phyloP scores from a whole-genome alignment of 2,888 invertebrate genomes.

The Lasiommata megera region DNA sequence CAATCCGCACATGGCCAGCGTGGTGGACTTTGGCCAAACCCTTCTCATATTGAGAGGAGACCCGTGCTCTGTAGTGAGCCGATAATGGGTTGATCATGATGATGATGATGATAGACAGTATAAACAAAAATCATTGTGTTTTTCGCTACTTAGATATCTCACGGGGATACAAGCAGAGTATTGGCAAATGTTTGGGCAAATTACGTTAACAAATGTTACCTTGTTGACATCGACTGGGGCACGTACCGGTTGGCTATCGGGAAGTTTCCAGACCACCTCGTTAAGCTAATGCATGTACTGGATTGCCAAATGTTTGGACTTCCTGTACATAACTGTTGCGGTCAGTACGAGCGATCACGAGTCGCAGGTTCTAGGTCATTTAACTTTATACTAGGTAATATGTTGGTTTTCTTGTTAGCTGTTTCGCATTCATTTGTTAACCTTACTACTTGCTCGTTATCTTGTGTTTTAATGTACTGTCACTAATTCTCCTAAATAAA shows the following conservation, averaged over 20 bases:
- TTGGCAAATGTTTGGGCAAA: background rate
- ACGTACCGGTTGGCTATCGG: slow-evolving; percentile 12
- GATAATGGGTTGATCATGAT: too few relatives aligned
- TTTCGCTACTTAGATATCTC: too few relatives aligned
- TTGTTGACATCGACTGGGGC: background rate
- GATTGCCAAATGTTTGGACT: slow-evolving; percentile 26
- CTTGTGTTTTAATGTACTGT: too few relatives aligned
- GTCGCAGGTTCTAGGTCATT: background rate
- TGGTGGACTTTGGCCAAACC: too few relatives aligned
- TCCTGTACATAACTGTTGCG: slow-evolving; percentile 13
- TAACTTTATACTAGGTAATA: background rate
- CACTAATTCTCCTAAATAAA: too few relatives aligned
- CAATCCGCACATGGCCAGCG: too few relatives aligned
- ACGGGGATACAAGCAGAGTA: background rate
- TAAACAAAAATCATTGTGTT: too few relatives aligned
- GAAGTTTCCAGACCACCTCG: slow-evolving; percentile 24
- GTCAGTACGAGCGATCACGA: background rate
- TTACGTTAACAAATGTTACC: slow-evolving; percentile 2
- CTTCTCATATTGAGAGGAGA: too few relatives aligned
- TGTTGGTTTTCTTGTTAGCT: background rate
- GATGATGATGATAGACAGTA: too few relatives aligned
- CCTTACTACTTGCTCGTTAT: too few relatives aligned
- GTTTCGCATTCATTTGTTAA: too few relatives aligned
- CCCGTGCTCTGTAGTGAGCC: too few relatives aligned
- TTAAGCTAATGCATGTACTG: slow-evolving; percentile 23